Base-by-base conservation (phyloP, 2,888 invertebrate genomes). In the Calameuta idolon region DNA sequence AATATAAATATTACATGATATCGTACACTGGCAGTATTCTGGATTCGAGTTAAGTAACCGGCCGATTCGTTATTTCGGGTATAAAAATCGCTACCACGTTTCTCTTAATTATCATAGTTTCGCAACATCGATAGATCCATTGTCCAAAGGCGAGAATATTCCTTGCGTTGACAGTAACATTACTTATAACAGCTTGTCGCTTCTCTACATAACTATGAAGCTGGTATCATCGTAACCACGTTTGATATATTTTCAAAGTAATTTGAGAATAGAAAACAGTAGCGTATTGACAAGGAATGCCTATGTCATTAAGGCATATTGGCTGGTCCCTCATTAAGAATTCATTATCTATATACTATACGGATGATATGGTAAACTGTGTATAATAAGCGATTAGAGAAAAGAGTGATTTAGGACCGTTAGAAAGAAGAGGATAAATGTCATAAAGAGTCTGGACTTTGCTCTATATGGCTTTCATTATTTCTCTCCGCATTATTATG, bases 51-150 rank as follows among this genome's bases (percentile, higher is more conserved):
- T 55, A 55, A 5, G 35, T 35, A 3, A 12, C 9, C 23, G 9
- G 23, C 23, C 55, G 23, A 55, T 55, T 23, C 23, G 55, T 55
- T 55, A 55, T 23, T 55, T 55, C 31, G 4, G 30, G 4, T 15
- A 33, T 3, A 71, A 71, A 71, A 30, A 30, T 30, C 30, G 15
- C 0, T n/a, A 71, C 71, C 31, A 4, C 73, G 30, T 76, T 73
- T 55, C 79, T 76, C 73, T 80, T 80, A 81, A 81, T 81, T 81
- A 81, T 80, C 81, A 80, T 76, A 76, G 78, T 81, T 81, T 80
- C 74, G 77, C 79, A 79, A 80, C 78, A 78, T 75, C 75, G 80
- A 80, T 81, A 80, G 80, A 81, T 79, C 80, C 81, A 76, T 68
- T 74, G 34, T 31, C 79, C 75, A 71, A 15, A 40, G 23, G 5